phyloP scores from a whole-genome alignment of 30 jellyfish, hydroid and myxozoan species.

The Aurelia aurita region DNA sequence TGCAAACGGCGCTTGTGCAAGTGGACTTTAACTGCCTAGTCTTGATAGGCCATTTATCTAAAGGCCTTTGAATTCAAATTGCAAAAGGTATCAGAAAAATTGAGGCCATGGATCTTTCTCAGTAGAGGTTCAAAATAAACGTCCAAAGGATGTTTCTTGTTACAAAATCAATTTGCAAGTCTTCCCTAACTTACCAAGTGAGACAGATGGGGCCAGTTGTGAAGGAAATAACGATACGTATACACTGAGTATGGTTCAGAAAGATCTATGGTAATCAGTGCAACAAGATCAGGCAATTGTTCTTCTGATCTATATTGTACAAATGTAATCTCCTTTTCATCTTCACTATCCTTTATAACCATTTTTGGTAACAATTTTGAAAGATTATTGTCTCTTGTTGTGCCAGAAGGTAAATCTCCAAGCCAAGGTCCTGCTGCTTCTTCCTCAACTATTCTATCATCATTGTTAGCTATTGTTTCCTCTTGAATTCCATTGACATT shows the following conservation, averaged over 20 bases:
- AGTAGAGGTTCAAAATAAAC: no score
- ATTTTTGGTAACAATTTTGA: constrained; percentile 51
- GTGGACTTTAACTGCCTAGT: no score
- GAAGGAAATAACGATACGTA: constrained; percentile 91
- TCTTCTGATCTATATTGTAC: constrained; percentile 75
- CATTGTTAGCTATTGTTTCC: neutral
- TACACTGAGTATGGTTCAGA: constrained; percentile 94
- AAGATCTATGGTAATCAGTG: constrained; percentile 83
- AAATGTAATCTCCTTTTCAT: constrained; percentile 53
- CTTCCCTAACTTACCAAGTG: constrained; percentile 77
- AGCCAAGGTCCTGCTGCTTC: neutral
- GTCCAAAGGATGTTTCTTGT: no score
- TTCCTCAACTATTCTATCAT: neutral
- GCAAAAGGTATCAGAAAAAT: no score
- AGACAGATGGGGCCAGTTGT: constrained; percentile 97
- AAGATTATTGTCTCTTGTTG: neutral
- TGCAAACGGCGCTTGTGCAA: no score
- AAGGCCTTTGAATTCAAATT: no score
- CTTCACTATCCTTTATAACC: constrained; percentile 42
- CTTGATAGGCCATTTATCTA: no score
- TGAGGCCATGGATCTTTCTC: no score
- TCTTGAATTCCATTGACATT: constrained; percentile 1
- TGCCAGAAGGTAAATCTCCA: neutral
- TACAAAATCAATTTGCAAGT: no score
- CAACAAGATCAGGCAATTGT: constrained; percentile 88